Conservation (phyloP, 1,140 invertebrate genomes). For the Drosophila tsacasi region DNA sequence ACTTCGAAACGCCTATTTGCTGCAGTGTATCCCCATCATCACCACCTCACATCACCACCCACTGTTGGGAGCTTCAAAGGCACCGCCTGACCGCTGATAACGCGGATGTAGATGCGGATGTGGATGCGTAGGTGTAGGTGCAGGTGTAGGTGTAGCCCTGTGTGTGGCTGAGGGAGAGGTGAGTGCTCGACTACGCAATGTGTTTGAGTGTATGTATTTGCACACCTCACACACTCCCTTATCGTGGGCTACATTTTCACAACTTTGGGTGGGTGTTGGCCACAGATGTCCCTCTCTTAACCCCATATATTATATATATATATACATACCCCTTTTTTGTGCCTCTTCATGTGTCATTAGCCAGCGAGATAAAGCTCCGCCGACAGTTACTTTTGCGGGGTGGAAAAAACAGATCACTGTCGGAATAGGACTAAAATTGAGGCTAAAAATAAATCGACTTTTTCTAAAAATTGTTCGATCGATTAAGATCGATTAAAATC, state of each 20-base stretch:
- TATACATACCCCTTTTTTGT: conserved; percentile 5
- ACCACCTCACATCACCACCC: conserved; percentile 18
- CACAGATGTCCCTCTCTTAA: conserved; percentile 32
- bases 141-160: neutral
- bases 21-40: conserved; percentile 6
- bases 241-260: conserved; percentile 54
- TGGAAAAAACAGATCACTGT: conserved; percentile 1
- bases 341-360: conserved; percentile 15
- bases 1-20: neutral
- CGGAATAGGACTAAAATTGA: no score
- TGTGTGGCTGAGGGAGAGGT: neutral
- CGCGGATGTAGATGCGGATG: conserved; percentile 61
- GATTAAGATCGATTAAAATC: no score
- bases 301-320: no score
- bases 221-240: conserved; percentile 37
- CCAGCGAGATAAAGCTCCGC: conserved; percentile 5
- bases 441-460: no score
- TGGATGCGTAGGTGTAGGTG: conserved; percentile 44
- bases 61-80: conserved; percentile 38
- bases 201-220: conserved; percentile 70
- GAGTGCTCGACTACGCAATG: conserved; percentile 26
- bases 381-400: neutral
- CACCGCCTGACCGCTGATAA: conserved; percentile 51
- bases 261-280: conserved; percentile 73
- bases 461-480: no score